Base-by-base conservation (phyloP, 2,113 vertebrate genomes). In the Trichechus manatus region DNA sequence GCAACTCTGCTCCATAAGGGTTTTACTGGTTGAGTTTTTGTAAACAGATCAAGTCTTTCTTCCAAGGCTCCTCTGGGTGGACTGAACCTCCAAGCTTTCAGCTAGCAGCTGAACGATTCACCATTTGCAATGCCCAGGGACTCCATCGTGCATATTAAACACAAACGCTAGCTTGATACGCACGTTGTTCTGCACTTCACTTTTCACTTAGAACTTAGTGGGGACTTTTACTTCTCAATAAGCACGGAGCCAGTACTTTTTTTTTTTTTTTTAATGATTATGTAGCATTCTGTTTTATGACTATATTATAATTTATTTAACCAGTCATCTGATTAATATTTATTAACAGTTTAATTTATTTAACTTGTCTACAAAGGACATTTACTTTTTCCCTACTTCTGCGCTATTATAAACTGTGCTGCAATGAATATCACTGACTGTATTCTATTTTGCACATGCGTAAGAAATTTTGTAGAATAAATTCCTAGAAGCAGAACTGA, bases 91-190 rank as follows among this genome's bases (percentile, higher is more conserved):
- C 70, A n/a, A 22, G 5, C 19, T 20, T n/a, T 72, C n/a, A 6
- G n/a, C 70, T 36, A 20, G 70, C 14, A 36, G n/a, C n/a, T 36
- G n/a, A 72, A 15, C 2, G 6, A 19, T 39, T 19, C 11, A 19
- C n/a, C 2, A 6, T 9, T 66, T 2, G 63, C 27, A 27, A 1
- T 9, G 23, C 27, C 25, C 25, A 36, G 70, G 27, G 70, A 72
- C 9, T 72, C 15, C n/a, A 72, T 15, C 70, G 6, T 22, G 70
- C 7, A 39, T 39, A 19, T 4, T 8, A 17, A 9, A 19, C 72
- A 9, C 42, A 29, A 31, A 15, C 0, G 0, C 59, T 4, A 0
- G 9, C 1, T 0, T 3, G 31, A 1, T 1, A 3, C 1, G 0
- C 0, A 1, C 33, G 0, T 9, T 1, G 3, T 0, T 44, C 13